phyloP scores from a whole-genome alignment of 2,113 vertebrate genomes.

The Pollachius pollachius region DNA sequence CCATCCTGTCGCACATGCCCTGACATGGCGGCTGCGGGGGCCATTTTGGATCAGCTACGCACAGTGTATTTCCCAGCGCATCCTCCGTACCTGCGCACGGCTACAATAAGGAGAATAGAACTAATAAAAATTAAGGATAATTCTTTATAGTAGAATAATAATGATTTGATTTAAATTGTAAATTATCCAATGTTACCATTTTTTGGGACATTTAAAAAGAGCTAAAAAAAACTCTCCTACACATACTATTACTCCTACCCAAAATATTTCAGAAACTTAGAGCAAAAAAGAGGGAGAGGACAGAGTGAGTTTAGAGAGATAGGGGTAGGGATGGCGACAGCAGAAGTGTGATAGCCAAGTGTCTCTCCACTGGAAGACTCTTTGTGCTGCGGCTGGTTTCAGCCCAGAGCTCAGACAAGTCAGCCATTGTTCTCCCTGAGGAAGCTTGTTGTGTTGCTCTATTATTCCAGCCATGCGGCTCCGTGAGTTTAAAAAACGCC shows the following conservation, averaged over 20 bases:
- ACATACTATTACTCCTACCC: too few relatives aligned
- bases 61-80: constrained; percentile 12
- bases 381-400: constrained; percentile 33
- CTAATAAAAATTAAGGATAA: not conserved
- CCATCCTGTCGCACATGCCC: constrained; percentile 53
- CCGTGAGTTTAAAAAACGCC: constrained; percentile 82
- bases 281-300: constrained; percentile 8
- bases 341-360: constrained; percentile 8
- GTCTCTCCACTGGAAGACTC: constrained; percentile 40
- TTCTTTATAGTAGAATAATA: too few relatives aligned
- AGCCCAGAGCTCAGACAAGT: constrained; percentile 55
- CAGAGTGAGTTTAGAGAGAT: constrained; percentile 11
- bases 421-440: constrained; percentile 63
- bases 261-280: not conserved
- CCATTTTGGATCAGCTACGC: constrained; percentile 62
- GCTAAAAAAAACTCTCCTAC: too few relatives aligned
- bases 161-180: too few relatives aligned
- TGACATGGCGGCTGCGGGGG: constrained; percentile 57
- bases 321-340: not conserved
- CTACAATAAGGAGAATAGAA: not conserved
- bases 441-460: constrained; percentile 43
- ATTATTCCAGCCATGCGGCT: constrained; percentile 68
- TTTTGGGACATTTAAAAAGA: too few relatives aligned
- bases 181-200: too few relatives aligned
- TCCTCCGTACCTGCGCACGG: too few relatives aligned